Evolutionary conservation across 2,113 vertebrate genomes (phyloP), one percentile per base, ranked within the genome.

Genomic region (Nycticorax nycticorax): DNA sequence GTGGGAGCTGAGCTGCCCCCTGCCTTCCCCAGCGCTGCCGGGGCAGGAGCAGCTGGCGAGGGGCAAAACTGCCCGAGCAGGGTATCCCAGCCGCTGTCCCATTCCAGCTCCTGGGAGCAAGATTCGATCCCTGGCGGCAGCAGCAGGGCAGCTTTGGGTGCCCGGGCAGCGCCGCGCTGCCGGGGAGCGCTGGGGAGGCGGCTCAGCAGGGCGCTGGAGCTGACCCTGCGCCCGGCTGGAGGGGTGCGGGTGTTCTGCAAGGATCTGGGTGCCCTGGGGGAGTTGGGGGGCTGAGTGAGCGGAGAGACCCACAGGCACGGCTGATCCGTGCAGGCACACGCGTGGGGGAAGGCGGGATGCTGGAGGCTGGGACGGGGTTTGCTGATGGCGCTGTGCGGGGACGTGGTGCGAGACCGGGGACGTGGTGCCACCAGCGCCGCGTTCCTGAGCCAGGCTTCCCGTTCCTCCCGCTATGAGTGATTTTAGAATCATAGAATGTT

Each of bases 81-180:
- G 10, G 10, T 6, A 12, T 37, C 33, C 68, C 59, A 17, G 48
- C 12, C 5, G 0, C 21, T 1, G 2, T 13, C 81, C 2, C 9
- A 33, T 48, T 26, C 55, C 21, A 3, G 66, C 35, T 71, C 55
- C 66, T 8, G 35, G 28, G 79, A 59, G n/a, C 14, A 27, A 27
- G 19, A 14, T 18, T 10, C 7, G 1, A 4, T n/a, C 43, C 39
- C 28, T 4, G 2, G 14, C 5, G 10, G 50, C 43, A 37, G 62
- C 32, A 22, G 48, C 14, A 15, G 32, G 32, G 72, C 72, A 60
- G 43, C 43, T 82, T 14, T 50, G 66, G 43, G 66, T 39, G 28
- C 22, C 43, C 12, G 5, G 1, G 33, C 33, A 26, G 27, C 17
- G n/a, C 32, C 10, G 10, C 24, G 15, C 41, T 23, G 43, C 73